Percentiles rank a stretch among this genome's conserved stretches.
phyloP scores from a whole-genome alignment of 2,888 invertebrate species.

The Drosophila monieri region DNA sequence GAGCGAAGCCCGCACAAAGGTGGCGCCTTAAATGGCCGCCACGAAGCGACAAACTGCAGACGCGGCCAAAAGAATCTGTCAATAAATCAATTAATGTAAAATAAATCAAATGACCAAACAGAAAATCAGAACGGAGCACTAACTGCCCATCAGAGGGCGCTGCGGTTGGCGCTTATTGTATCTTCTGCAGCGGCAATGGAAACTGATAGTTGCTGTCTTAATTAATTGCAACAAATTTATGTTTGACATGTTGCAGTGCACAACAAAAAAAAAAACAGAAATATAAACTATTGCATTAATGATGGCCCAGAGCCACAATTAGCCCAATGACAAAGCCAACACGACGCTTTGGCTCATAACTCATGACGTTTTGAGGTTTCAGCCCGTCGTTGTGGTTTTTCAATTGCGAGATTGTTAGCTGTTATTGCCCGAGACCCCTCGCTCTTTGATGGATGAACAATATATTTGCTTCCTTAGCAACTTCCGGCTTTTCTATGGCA shows the following conservation, averaged over 20 bases:
- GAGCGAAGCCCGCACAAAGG: constrained; percentile 47
- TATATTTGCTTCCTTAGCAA: constrained; percentile 37
- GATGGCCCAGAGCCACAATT: constrained; percentile 73
- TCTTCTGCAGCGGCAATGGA: constrained; percentile 32
- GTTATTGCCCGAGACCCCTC: constrained; percentile 17
- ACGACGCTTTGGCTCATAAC: constrained; percentile 58
- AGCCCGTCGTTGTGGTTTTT: constrained; percentile 28
- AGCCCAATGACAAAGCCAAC: constrained; percentile 73
- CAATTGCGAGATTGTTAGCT: constrained; percentile 34
- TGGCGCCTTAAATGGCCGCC: constrained; percentile 63
- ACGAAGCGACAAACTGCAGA: constrained; percentile 62
- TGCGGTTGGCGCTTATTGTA: constrained; percentile 62
- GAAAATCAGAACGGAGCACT: constrained; percentile 8
- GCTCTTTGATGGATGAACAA: constrained; percentile 14
- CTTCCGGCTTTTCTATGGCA: constrained; percentile 42
- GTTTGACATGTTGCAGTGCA: constrained; percentile 40
- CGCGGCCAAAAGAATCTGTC: constrained; percentile 68
- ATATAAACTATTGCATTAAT: constrained; percentile 46
- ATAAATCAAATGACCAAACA: constrained; percentile 61
- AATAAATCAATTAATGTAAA: constrained; percentile 75
- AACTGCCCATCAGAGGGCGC: constrained; percentile 45
- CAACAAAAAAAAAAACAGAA: constrained; percentile 3
- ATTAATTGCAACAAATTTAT: constrained; percentile 77
- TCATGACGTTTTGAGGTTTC: constrained; percentile 55
- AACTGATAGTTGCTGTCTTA: constrained; percentile 57